Percentiles rank a stretch among this genome's conserved stretches.
Conservation (phyloP, 2,888 invertebrate species). For the Tenthredo amoena region DNA sequence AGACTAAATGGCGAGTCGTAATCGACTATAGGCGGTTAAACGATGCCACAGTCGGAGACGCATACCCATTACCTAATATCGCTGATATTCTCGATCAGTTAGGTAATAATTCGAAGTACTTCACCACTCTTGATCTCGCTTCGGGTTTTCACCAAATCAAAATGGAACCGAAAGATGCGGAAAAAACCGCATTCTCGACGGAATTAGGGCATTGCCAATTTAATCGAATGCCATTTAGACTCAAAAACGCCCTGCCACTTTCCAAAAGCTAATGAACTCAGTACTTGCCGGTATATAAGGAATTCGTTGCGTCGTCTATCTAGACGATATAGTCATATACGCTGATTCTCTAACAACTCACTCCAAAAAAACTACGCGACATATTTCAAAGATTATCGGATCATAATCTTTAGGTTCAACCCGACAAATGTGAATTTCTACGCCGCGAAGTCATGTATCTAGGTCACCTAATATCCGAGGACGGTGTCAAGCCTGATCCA, state of each 20-base stretch:
- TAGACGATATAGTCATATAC: constrained; percentile 69
- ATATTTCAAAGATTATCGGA: constrained; percentile 54
- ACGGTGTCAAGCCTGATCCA: constrained; percentile 51
- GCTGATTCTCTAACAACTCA: constrained; percentile 58
- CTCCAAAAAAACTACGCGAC: too few species aligned
- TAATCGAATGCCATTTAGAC: constrained; percentile 54
- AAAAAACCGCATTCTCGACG: constrained; percentile 63
- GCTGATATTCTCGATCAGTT: constrained; percentile 64
- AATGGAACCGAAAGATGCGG: constrained; percentile 58
- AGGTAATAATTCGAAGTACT: constrained; percentile 64
- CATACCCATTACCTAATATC: constrained; percentile 58
- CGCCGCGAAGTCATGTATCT: constrained; percentile 27
- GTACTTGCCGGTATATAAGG: constrained; percentile 65
- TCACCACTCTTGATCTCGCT: constrained; percentile 65
- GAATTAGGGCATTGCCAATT: constrained; percentile 63
- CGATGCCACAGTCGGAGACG: constrained; percentile 53
- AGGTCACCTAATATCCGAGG: constrained; percentile 53
- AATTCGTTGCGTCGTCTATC: constrained; percentile 68
- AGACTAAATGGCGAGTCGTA: constrained; percentile 53
- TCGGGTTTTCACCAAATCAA: constrained; percentile 70
- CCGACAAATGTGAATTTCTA: constrained; percentile 58
- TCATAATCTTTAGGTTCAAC: constrained; percentile 62
- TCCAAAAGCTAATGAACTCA: constrained; percentile 68
- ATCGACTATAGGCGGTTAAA: constrained; percentile 56
- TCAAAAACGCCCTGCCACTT: constrained; percentile 62